Percentiles rank a stretch among this genome's conserved stretches.
phyloP scores from a whole-genome alignment of 2,888 invertebrate genomes.

The Cheilosia soror region DNA sequence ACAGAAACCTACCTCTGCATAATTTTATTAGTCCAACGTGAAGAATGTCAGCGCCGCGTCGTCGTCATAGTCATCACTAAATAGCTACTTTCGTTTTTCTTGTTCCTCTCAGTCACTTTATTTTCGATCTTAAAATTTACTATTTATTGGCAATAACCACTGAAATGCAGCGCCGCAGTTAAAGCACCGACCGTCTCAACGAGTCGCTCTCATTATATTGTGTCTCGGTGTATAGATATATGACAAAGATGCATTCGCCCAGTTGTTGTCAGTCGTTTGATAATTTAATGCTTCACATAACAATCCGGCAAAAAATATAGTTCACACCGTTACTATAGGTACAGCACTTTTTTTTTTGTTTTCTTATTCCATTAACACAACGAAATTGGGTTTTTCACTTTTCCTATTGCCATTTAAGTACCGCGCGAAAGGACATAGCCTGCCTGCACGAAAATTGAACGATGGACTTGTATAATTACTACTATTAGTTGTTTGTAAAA shows the following conservation, averaged over 20 bases:
- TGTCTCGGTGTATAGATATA: constrained; percentile 14
- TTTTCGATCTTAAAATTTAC: constrained; percentile 65
- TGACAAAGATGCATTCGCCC: constrained; percentile 38
- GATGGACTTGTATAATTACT: constrained; percentile 30
- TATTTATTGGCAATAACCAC: constrained; percentile 71
- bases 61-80: constrained; percentile 6
- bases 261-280: constrained; percentile 10
- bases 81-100: constrained; percentile 16
- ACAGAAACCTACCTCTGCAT: constrained; percentile 47
- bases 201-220: constrained; percentile 52
- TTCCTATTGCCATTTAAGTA: not conserved
- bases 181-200: constrained; percentile 41
- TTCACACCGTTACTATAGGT: constrained; percentile 40
- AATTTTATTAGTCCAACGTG: constrained; percentile 39
- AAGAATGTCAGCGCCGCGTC: constrained; percentile 25
- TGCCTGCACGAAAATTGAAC: constrained; percentile 24
- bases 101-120: constrained; percentile 35
- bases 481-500: constrained; percentile 18
- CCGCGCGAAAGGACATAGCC: constrained; percentile 18
- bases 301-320: constrained; percentile 22
- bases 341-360: not conserved
- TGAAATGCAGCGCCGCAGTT: constrained; percentile 62
- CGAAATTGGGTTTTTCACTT: constrained; percentile 11
- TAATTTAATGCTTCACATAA: constrained; percentile 33
- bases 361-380: not conserved